Base-by-base conservation (phyloP, 1,140 invertebrate species). In the Alviniconcha marisindica region DNA sequence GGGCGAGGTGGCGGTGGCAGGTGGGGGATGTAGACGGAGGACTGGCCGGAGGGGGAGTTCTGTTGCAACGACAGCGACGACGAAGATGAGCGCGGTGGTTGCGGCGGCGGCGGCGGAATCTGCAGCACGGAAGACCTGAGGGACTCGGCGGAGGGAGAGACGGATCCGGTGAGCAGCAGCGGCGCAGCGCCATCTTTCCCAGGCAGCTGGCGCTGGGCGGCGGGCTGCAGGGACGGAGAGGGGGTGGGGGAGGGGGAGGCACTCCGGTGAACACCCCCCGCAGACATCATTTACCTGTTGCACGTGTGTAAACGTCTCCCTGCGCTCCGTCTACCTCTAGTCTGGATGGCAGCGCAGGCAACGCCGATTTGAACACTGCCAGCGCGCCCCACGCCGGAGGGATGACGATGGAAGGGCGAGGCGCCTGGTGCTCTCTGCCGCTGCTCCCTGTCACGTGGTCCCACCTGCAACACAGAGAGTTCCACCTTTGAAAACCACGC, bases 131-230 rank as follows among this genome's bases (percentile, higher is more conserved):
- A 71, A 10, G 69, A 71, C 36, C 21, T 14, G 69, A 71, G 69
- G 14, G 69, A 71, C 36, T 71, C 69, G 10, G 69, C 69, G 7
- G 69, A 71, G 36, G 69, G 69, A 24, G 69, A 71, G 24, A 71
- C 36, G 10, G 69, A 71, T 2, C 69, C 69, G 18, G 44, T 48
- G 18, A 71, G 36, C 10, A 33, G 24, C 48, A 21, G 7, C 7
- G 48, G 63, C 5, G 28, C 63, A 3, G 63, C 31, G 7, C 63
- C 63, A 28, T 12, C 31, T 66, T 66, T 66, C 12, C 28, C n/a
- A 33, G 12, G 15, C 63, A 33, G 5, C 63, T 18, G 54, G 21
- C 54, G 54, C 54, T 66, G 63, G 38, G 69, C 33, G 69, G 33
- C 31, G 69, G 36, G 28, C 28, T 31, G 63, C 10, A 36, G 63